Base-by-base conservation (phyloP, 2,113 vertebrate genomes). In the Callipepla squamata region DNA sequence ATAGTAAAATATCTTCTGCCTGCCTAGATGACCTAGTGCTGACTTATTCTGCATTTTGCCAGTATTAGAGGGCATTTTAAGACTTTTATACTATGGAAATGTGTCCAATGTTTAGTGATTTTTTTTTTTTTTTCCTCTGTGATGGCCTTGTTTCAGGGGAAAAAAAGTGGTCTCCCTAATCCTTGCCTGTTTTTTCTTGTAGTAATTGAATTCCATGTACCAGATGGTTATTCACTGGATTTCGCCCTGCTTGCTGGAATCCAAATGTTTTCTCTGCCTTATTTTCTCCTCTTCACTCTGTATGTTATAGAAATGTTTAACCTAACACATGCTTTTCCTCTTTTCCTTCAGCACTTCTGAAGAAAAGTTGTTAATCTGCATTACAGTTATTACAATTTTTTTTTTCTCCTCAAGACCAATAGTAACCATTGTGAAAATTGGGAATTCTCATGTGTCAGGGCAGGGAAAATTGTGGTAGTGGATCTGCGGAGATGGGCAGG, bases 11-110 rank as follows among this genome's bases (percentile, higher is more conserved):
- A 34, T 2, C 28, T 59, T 13, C 4, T 53, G 7, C 51, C 73
- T 77, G 23, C 47, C 38, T n/a, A 81, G 15, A 6, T 50, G 50
- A 70, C 51, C 0, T 0, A 21, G 8, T 1, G 0, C 59, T 40
- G n/a, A 10, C 3, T 78, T 45, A 61, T 36, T 86, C 36, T 94
- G 23, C 14, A 34, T 77, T 90, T 90, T 74, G 12, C 38, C 62
- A 70, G 25, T 19, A 59, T 11, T 63, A 73, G 38, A 48, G 69
- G 32, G 21, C 18, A 53, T 87, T 82, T 82, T 85, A 85, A 68
- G 59, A 42, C 9, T 76, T 36, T 76, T n/a, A 21, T 3, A 13
- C 4, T 40, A 22, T 92, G 50, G 42, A 70, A 87, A 40, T 21
- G 20, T 22, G 6, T 30, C 25, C 16, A 17, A 5, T 40, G 19